Percentiles rank a stretch among this genome's conserved stretches.
Evolutionary conservation across 2,888 invertebrate species (phyloP).

Genomic region (Zaprionus lineosus): DNA sequence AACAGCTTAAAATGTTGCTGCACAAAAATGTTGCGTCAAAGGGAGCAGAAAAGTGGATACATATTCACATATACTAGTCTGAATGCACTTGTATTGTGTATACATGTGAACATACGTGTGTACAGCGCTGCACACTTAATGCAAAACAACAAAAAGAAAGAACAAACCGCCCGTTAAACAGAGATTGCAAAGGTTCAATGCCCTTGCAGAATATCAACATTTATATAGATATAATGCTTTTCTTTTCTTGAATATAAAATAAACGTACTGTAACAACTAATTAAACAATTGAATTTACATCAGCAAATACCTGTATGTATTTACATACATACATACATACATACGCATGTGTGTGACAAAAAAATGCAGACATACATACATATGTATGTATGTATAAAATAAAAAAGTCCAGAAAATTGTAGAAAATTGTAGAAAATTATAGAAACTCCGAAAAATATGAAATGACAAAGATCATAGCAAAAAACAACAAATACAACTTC

Average conservation of each 20-base stretch:
- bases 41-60: background rate
- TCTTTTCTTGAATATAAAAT: background rate
- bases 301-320: background rate
- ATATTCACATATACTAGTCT: no score
- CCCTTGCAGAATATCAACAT: slow-evolving; percentile 36
- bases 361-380: slow-evolving; percentile 2
- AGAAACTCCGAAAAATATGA: slow-evolving; percentile 31
- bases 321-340: slow-evolving; percentile 4
- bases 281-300: slow-evolving; percentile 5
- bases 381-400: background rate
- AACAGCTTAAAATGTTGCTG: no score
- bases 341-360: background rate
- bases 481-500: no score
- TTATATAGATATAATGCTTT: slow-evolving; percentile 10
- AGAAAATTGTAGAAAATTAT: no score
- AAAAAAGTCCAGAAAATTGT: no score
- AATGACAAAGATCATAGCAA: no score
- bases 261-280: slow-evolving; percentile 23
- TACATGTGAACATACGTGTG: background rate
- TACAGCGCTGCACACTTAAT: no score
- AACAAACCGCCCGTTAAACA: no score
- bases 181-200: slow-evolving; percentile 59
- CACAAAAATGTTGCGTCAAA: no score
- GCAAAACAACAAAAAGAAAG: no score
- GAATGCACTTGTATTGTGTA: background rate